These are phyloP conservation scores for Morpho helenor DNA, from an alignment of 2,888 invertebrate species.

Conservation along the genomic window DNA sequence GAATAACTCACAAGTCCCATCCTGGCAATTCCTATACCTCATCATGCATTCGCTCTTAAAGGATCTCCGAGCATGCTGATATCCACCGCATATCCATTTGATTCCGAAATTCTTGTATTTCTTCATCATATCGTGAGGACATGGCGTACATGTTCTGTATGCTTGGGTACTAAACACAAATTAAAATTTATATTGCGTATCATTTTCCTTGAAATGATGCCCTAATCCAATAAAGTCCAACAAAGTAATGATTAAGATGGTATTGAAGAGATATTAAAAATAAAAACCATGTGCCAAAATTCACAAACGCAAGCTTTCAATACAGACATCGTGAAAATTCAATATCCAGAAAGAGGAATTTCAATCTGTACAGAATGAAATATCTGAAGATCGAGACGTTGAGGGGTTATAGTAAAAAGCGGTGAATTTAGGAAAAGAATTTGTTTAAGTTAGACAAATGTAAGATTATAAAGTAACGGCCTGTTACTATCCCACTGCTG, in stretches of 20 bases:
- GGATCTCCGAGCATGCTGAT: constrained; percentile 51
- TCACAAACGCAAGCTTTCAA: no score
- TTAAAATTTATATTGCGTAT: no score
- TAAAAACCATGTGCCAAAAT: no score
- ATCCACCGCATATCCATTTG: constrained; percentile 55
- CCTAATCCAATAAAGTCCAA: no score
- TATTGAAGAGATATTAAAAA: no score
- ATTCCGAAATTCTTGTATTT: constrained; percentile 44
- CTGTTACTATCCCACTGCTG: no score
- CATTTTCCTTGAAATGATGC: no score
- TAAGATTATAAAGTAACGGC: neutral
- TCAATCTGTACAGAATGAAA: constrained; percentile 26
- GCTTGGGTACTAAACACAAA: constrained; percentile 35
- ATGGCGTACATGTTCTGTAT: constrained; percentile 46
- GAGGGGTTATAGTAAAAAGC: constrained; percentile 35
- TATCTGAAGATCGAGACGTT: constrained; percentile 29
- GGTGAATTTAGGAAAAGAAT: constrained; percentile 34
- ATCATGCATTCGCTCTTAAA: constrained; percentile 62
- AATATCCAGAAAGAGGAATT: constrained; percentile 16
- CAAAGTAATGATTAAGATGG: no score
- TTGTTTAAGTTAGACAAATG: constrained; percentile 33
- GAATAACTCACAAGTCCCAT: constrained; percentile 49
- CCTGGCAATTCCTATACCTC: constrained; percentile 60
- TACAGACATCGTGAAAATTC: constrained; percentile 8
- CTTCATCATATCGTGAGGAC: constrained; percentile 52